A percentile compares a stretch with the other conserved stretches of the same genome.
Conservation (phyloP, 2,797 vertebrate species). For the Falco berigora region DNA sequence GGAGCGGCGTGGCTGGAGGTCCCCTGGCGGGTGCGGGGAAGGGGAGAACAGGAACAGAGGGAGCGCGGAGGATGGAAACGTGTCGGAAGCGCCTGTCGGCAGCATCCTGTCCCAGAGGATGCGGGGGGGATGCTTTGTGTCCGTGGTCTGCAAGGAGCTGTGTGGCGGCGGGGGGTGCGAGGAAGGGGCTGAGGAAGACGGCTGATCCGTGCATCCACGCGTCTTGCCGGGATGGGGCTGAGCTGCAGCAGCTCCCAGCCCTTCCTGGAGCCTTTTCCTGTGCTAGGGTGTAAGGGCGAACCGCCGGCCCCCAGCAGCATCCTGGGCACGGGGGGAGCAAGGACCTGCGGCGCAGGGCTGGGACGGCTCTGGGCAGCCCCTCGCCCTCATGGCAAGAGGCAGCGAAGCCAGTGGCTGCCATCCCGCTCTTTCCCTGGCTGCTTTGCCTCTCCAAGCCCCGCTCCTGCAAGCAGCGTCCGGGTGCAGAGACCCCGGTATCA, state of each 20-base stretch:
- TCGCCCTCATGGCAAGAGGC: accelerated
- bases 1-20: background rate
- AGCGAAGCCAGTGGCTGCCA: accelerated
- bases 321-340: background rate
- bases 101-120: background rate
- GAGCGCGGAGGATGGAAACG: background rate
- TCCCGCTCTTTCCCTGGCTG: accelerated
- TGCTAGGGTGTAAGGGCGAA: accelerated
- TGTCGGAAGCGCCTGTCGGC: background rate
- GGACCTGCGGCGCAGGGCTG: background rate
- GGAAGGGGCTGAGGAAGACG: background rate
- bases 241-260: background rate
- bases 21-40: accelerated
- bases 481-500: background rate
- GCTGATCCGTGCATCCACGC: background rate
- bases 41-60: background rate
- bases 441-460: background rate
- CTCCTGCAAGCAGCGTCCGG: background rate
- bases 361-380: background rate
- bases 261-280: background rate
- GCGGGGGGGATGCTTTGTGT: background rate
- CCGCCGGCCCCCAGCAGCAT: background rate
- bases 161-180: accelerated
- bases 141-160: background rate
- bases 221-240: background rate